Evolutionary conservation across 2,888 invertebrate genomes (phyloP), one percentile per base, ranked within the genome.

Genomic region (Microplitis deprimator): DNA sequence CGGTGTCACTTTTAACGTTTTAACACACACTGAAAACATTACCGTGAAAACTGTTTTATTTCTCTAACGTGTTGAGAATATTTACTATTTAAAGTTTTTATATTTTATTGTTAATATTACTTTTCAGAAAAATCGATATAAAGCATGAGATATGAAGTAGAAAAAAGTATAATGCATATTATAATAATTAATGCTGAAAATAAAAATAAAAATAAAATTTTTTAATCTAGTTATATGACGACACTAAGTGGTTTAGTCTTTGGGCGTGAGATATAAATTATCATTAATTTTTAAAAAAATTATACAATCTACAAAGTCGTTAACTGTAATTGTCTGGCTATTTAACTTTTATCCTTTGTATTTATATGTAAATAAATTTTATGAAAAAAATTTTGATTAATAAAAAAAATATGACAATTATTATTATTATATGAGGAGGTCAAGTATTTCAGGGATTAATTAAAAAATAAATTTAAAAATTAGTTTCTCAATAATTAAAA

Each of bases 31-130:
- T 10, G 13, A 0, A 2, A 50, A 50, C 13, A 50, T 50, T 50
- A 50, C 50, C 10, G 13, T 13, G 10, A 50, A 50, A 50, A 50
- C 13, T 50, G 13, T 50, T 50, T 29, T 29, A 29, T 29, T 29
- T 29, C 29, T 76, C 70, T 76, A 20, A 16, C 69, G 40, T 17
- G 17, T 13, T 59, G 59, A n/a, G 69, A 50, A 38, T 39, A 59
- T 69, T 20, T 13, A 67, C 67, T 67, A n/a, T n/a, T 10, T 67
- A 38, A 39, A 38, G 39, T 20, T 13, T 67, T 16, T 39, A 40
- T 62, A 60, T 41, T 60, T 62, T 20, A 16, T 71, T 61, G 29
- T 29, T 29, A 3, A 29, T 29, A 4, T 29, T 29, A 29, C 29
- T 29, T 29, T 29, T 29, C 29, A 29, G 29, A 29, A 3, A 29